Conservation (phyloP, 2,113 vertebrate species). For the Rhinopomastus cyanomelas region DNA sequence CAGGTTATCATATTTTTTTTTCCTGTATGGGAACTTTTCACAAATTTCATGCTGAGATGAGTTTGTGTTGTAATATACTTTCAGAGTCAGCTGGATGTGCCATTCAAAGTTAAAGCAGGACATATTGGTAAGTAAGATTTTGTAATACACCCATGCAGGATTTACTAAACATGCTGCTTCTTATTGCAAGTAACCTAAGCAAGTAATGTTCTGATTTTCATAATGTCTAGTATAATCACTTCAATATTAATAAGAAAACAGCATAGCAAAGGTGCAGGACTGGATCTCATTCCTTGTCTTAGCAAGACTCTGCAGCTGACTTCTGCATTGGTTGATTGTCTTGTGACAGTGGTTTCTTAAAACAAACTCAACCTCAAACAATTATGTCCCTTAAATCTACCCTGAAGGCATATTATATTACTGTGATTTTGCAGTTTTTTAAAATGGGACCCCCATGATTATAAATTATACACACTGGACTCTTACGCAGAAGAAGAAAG, state of each 20-base stretch:
- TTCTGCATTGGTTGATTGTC: neutral
- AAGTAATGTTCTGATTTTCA: neutral
- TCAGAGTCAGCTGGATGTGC: conserved; percentile 95
- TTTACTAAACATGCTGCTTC: neutral
- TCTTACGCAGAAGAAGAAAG: neutral
- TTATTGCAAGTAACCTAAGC: neutral
- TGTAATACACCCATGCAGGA: neutral
- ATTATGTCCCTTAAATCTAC: neutral
- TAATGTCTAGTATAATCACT: neutral
- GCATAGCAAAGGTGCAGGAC: neutral
- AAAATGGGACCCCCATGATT: neutral
- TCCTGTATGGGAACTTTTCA: neutral
- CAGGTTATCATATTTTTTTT: neutral
- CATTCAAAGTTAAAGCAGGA: conserved; percentile 95
- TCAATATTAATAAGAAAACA: neutral
- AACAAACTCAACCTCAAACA: neutral
- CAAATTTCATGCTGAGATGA: neutral
- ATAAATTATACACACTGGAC: neutral
- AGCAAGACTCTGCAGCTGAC: neutral
- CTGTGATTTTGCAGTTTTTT: neutral
- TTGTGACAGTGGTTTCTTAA: neutral
- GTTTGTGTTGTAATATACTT: neutral
- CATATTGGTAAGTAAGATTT: conserved; percentile 87
- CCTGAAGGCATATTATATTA: neutral
- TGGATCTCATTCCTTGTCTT: neutral